Base-by-base conservation (phyloP, 35 echinoderm and acorn worm genomes). In the Amphiura filiformis region DNA sequence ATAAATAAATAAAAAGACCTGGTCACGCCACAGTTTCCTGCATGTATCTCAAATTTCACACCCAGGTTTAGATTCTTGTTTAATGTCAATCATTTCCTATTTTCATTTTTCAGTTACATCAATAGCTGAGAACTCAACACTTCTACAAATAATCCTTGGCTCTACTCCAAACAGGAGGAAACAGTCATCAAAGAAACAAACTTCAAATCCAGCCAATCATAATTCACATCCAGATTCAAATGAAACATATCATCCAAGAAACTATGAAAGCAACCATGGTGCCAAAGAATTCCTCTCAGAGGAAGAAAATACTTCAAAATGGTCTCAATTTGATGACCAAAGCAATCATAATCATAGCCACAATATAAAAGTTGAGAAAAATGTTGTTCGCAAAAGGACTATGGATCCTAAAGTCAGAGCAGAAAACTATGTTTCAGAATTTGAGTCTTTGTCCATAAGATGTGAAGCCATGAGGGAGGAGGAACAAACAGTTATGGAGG, bases 401-500 rank as follows among this genome's bases (percentile, higher is more conserved):
- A 23, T 75, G 13, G 64, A 77, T 37, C 37, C 85, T 38, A 75
- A 78, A 37, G 79, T 82, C 20, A 85, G 65, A 82, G 77, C 65
- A 31, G 39, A 88, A 65, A 81, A 84, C 36, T 93, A 93, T 56
- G 32, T 57, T 4, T 39, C 80, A 32, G 91, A 93, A 39, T 93
- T 82, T 84, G 65, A 93, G 57, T 82, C 78, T 33, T 79, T 93
- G 0, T 56, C 38, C 20, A 93, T 93, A 34, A 80, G 91, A 82
- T 87, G 84, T 77, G 91, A 93, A 77, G 91, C 91, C 23, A 81
- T 87, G 42, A 65, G 87, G 64, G 57, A 82, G 41, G 91, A 93
- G 65, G 86, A 93, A 31, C 80, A 88, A 32, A 80, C 81, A 12
- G 87, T 88, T 33, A 23, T 88, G 23, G 80, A 82, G 13, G 80